These are phyloP conservation scores for Scrobipalpa atriplicella DNA, from an alignment of 2,888 invertebrate genomes.

Conservation along the genomic window DNA sequence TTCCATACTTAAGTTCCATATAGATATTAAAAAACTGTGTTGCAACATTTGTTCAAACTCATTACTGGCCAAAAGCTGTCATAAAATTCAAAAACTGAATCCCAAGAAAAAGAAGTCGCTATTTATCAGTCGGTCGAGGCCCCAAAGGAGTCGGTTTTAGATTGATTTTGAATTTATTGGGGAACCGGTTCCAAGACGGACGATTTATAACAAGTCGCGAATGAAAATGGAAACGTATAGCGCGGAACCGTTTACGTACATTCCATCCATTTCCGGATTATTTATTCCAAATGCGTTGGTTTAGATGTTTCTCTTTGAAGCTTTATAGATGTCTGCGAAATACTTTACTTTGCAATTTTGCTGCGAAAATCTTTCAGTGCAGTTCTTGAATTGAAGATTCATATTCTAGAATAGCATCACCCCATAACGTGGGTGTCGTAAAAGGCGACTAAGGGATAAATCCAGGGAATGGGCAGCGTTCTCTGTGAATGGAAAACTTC, in stretches of 20 bases:
- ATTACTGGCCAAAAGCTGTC: not conserved
- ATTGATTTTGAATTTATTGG: conserved; percentile 76
- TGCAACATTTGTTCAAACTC: too few species aligned
- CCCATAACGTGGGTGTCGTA: too few species aligned
- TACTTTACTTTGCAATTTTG: not conserved
- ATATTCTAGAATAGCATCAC: too few species aligned
- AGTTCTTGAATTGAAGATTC: too few species aligned
- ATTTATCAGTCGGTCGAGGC: conserved; percentile 16
- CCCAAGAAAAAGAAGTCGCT: conserved; percentile 13
- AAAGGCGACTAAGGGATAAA: too few species aligned
- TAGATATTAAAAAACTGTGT: too few species aligned
- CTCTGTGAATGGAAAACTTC: too few species aligned
- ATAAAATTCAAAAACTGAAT: not conserved
- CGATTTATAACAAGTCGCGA: conserved; percentile 63
- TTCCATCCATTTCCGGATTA: conserved; percentile 33
- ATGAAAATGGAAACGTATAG: conserved; percentile 39
- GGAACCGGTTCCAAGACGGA: conserved; percentile 55
- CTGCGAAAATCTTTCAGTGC: not conserved
- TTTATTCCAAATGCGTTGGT: conserved; percentile 32
- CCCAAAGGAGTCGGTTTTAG: conserved; percentile 42
- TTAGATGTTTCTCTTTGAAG: conserved; percentile 3
- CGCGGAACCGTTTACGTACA: conserved; percentile 35
- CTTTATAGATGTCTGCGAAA: not conserved
- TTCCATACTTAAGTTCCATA: too few species aligned
- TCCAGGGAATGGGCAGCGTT: too few species aligned